Base-by-base conservation (phyloP, 2,113 vertebrate genomes). In the Cnemophilus loriae region DNA sequence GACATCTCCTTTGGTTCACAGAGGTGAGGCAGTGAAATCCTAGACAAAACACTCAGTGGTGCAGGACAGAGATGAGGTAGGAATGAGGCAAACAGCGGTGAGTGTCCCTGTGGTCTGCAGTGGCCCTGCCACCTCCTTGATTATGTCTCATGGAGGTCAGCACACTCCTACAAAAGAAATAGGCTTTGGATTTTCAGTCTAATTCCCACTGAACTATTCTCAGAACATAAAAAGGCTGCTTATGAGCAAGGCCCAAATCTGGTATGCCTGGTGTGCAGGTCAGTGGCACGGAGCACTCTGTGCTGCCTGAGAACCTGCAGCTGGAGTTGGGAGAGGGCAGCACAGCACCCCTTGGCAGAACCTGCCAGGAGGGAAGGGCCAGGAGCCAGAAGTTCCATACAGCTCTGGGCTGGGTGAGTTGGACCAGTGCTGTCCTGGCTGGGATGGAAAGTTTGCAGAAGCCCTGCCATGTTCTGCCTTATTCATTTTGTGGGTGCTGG, bases 1-100 rank as follows among this genome's bases (percentile, higher is more conserved):
- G 98, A 99, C 46, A 97, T 98, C 71, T 99, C 98, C 17, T 98
- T 94, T 10, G 75, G 85, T 44, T 98, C 97, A 23, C 97, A 98
- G 57, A 98, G 98, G 98, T 98, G 97, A 95, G 33, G 7, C 49
- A 61, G 13, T 32, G 61, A 87, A 83, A 53, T 46, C 28, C 17
- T 47, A 63, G 63, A 30, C 28, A 67, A n/a, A 89, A 64, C 33
- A 69, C 47, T 80, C 33, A 16, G 2, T 59, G 44, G 21, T 42
- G 57, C 46, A 57, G 53, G 61, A 32, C 44, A 53, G 61, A 75
- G 65, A 11, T 50, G 83, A 84, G 55, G 39, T 42, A 39, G 46
- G 55, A 82, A 55, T 12, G 9, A 47, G 64, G 13, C 26, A 52
- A 44, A 61, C 18, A 59, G 56, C 77, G 55, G 19, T 53, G 64